These are phyloP conservation scores for Karalla daura DNA, from an alignment of 2,797 vertebrate species.

Conservation along the genomic window DNA sequence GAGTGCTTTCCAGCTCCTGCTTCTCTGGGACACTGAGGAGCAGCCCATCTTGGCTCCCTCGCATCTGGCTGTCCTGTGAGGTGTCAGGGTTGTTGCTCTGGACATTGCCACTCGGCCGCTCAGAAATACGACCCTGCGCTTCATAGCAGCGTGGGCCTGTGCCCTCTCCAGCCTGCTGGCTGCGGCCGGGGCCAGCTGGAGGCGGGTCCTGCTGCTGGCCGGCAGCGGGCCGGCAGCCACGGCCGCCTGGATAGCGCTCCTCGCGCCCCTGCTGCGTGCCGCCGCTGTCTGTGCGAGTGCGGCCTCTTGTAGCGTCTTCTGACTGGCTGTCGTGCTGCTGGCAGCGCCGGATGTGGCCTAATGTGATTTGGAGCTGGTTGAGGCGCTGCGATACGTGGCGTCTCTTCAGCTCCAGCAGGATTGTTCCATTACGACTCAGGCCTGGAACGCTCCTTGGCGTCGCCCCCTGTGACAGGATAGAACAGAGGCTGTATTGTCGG, in stretches of 20 bases:
- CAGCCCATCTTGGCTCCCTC: conserved; percentile 18
- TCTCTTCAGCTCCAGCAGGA: conserved; percentile 83
- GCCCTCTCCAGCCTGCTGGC: conserved; percentile 42
- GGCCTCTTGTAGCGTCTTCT: conserved; percentile 42
- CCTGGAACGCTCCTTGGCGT: conserved; percentile 53
- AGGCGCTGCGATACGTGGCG: conserved; percentile 78
- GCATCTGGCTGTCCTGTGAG: conserved; percentile 26
- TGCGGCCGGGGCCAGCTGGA: conserved; percentile 41
- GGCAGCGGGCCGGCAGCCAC: conserved; percentile 16
- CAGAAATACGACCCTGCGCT: conserved; percentile 60
- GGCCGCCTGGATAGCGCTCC: conserved; percentile 18
- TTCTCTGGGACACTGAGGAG: conserved; percentile 11
- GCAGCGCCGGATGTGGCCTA: conserved; percentile 57
- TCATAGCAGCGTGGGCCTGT: conserved; percentile 36
- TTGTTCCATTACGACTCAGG: conserved; percentile 71
- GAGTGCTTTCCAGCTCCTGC: conserved; percentile 14
- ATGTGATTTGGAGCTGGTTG: conserved; percentile 81
- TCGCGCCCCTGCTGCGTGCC: conserved; percentile 39
- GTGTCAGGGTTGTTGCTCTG: conserved; percentile 37
- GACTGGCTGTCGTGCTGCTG: conserved; percentile 65
- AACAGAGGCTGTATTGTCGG: conserved; percentile 23
- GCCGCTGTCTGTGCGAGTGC: conserved; percentile 38
- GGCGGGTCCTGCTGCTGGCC: conserved; percentile 33
- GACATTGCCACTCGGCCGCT: conserved; percentile 27
- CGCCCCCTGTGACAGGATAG: conserved; percentile 47